A percentile compares a stretch with the other conserved stretches of the same genome.
phyloP scores from a whole-genome alignment of 2,113 vertebrate genomes.

The Dipodomys merriami region DNA sequence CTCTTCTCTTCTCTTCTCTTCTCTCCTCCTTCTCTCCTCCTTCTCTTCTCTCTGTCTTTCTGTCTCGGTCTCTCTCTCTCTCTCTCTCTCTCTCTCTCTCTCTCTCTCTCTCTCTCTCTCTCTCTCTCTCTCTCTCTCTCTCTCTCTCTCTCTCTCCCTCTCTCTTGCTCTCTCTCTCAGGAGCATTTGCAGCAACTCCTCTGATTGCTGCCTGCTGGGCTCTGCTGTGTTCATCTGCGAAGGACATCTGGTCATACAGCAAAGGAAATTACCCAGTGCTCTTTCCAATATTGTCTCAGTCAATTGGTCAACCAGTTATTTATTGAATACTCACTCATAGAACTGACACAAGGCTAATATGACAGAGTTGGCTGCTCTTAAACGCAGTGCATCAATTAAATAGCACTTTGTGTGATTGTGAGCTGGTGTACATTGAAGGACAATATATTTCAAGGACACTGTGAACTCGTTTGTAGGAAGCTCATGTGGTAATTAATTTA shows the following conservation, averaged over 20 bases:
- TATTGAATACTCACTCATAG: constrained; percentile 62
- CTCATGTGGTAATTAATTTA: constrained; percentile 61
- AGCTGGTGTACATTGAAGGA: constrained; percentile 60
- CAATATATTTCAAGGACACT: constrained; percentile 75
- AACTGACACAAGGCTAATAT: constrained; percentile 49
- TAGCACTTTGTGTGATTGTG: constrained; percentile 64
- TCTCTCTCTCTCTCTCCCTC: no score
- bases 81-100: no score
- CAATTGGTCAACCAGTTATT: constrained; percentile 67
- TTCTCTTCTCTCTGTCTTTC: no score
- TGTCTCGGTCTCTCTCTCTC: no score
- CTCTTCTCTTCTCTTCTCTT: no score
- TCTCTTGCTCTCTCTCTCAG: constrained; percentile 7
- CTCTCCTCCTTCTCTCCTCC: no score
- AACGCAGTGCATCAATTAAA: constrained; percentile 65
- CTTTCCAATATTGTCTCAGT: constrained; percentile 51
- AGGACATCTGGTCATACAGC: constrained; percentile 67
- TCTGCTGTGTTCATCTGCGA: constrained; percentile 46
- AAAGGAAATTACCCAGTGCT: constrained; percentile 57
- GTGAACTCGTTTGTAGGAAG: constrained; percentile 62
- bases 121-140: no score
- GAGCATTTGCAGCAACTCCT: constrained; percentile 64
- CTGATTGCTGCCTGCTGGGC: constrained; percentile 56
- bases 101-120: no score
- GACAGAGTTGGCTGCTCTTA: constrained; percentile 65